Evolutionary conservation across 2,797 vertebrate genomes (phyloP).

Genomic region (Tokudaia muenninki): DNA sequence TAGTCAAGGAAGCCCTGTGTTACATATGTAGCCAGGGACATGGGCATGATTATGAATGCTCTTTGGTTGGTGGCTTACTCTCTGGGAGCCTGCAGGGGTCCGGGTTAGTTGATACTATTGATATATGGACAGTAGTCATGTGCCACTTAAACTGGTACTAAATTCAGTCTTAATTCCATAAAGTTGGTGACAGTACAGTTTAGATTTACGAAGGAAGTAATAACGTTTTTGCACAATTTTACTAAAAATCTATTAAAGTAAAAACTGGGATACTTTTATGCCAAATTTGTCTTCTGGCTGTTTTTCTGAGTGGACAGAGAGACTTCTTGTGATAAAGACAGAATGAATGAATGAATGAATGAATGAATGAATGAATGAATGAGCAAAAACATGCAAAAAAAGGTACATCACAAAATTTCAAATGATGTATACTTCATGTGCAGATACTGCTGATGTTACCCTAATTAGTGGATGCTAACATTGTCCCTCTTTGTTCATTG

Average conservation of each 20-base stretch:
- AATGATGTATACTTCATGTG: background rate
- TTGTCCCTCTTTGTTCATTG: background rate
- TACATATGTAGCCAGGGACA: background rate
- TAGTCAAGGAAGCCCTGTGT: no score
- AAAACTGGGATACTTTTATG: background rate
- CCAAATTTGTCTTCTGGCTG: background rate
- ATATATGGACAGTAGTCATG: background rate
- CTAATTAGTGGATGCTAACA: background rate
- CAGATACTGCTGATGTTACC: background rate
- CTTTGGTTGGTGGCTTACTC: background rate
- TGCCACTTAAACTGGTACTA: background rate
- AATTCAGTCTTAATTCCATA: background rate
- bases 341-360: no score
- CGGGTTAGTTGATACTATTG: background rate
- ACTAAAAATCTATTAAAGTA: background rate
- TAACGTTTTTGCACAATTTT: background rate
- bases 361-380: background rate
- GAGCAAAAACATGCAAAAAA: no score
- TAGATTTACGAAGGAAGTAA: background rate
- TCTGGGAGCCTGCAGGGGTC: background rate
- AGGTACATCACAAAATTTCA: background rate
- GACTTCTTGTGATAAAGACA: background rate
- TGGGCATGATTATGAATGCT: background rate
- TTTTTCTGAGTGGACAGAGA: no score
- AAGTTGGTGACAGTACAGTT: conserved; percentile 3